Conservation (phyloP, 2,113 vertebrate genomes). For the Serilophus lunatus region DNA sequence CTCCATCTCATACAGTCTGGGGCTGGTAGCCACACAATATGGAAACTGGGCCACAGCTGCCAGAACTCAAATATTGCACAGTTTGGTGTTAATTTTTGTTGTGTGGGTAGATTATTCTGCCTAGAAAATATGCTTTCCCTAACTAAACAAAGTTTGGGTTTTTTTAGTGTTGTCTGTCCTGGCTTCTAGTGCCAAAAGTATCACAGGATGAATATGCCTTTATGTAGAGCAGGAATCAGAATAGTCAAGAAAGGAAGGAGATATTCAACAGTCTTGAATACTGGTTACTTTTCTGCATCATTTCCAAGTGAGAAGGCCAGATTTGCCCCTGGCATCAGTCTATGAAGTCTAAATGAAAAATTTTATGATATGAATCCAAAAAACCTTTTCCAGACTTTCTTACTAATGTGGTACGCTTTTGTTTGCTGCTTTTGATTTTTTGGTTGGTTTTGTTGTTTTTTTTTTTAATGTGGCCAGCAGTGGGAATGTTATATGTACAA, state of each 20-base stretch:
- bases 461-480: neutral
- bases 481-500: neutral
- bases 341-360: neutral
- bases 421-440: neutral
- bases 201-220: neutral
- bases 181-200: neutral
- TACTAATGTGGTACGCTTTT: neutral
- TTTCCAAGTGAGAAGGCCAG: neutral
- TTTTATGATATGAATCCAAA: neutral
- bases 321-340: neutral
- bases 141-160: neutral
- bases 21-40: neutral
- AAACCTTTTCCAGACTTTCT: conserved; percentile 11
- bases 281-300: neutral
- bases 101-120: neutral
- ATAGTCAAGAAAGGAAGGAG: neutral
- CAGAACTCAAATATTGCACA: neutral
- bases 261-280: neutral
- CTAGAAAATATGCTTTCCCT: neutral
- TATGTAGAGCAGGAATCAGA: neutral
- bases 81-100: neutral
- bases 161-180: neutral
- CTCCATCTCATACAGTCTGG: neutral
- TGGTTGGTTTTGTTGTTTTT: neutral
- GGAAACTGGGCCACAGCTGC: neutral